Evolutionary conservation across 2,888 invertebrate species (phyloP), one percentile per base, ranked within the genome.

Genomic region (Drosophila paranaensis): DNA sequence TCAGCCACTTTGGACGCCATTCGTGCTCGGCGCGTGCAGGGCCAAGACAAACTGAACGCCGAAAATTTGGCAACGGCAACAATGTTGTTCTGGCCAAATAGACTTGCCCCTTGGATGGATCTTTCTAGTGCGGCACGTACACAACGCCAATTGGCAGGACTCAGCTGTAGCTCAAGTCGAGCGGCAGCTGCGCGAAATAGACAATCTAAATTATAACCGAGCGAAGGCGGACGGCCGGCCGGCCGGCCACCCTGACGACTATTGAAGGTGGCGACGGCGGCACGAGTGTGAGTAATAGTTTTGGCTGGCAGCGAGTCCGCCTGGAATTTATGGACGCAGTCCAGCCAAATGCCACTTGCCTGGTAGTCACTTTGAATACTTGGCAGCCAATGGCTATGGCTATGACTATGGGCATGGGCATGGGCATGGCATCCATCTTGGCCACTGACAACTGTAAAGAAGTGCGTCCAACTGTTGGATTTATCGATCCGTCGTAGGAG

Each of bases 161-260:
- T 76, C 65, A 55, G 58, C 55, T 64, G 46, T 65, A 75, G 72
- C 81, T 81, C 71, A 88, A 88, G 76, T 84, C 89, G 79, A 81
- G 85, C 74, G 86, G 88, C 89, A 86, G 89, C 88, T 86, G 86
- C 82, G 82, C 82, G 78, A 87, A 86, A 86, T 86, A 89, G 88
- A 86, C 86, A 86, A 89, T 89, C 88, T 87, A 77, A 86, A 86
- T 86, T 89, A 86, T 86, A 88, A 84, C 71, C 70, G 60, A 68
- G 63, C 54, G 57, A 54, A 54, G 63, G 54, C 68, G 65, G 20
- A 20, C 20, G 20, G 20, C 20, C 20, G 20, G 20, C 20, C 20
- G 20, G 56, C 20, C 53, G 45, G 56, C 20, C 53, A 42, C 62
- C 57, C 58, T 53, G 60, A 46, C 43, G 62, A 56, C 64, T 61